Conservation (phyloP, 2,888 invertebrate genomes). For the Archips crataeganus region DNA sequence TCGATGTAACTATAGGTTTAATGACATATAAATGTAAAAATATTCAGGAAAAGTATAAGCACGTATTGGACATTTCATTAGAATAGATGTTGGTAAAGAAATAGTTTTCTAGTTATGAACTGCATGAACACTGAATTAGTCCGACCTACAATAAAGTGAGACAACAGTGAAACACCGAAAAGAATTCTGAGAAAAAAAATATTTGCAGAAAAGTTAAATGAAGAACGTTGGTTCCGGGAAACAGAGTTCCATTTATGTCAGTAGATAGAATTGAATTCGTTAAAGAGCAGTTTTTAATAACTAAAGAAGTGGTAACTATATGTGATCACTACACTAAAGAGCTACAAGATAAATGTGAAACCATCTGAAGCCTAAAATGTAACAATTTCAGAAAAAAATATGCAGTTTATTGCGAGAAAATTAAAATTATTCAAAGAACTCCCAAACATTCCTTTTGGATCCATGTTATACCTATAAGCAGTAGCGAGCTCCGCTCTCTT, state of each 20-base stretch:
- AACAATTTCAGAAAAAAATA: neutral
- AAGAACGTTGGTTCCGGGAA: no score
- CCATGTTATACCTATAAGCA: slow-evolving; percentile 47
- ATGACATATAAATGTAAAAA: slow-evolving; percentile 51
- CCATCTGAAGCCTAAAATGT: neutral
- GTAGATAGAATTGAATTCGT: no score
- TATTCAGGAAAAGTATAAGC: slow-evolving; percentile 50
- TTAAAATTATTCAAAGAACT: slow-evolving; percentile 46
- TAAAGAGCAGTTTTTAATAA: no score
- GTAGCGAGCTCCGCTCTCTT: slow-evolving; percentile 63
- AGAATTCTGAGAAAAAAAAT: no score
- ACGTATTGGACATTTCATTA: slow-evolving; percentile 58
- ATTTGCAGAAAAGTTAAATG: no score
- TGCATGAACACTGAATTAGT: neutral
- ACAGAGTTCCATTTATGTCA: no score
- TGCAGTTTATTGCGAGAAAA: slow-evolving; percentile 49
- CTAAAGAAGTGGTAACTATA: no score
- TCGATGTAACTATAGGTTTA: slow-evolving; percentile 47
- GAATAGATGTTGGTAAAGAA: slow-evolving; percentile 45
- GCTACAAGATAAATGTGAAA: neutral
- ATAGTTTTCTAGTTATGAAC: slow-evolving; percentile 48
- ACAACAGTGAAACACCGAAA: no score
- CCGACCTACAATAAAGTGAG: neutral
- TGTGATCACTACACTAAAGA: no score
- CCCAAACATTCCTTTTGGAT: slow-evolving; percentile 66